A percentile compares a stretch with the other conserved stretches of the same genome.
These are phyloP conservation scores for Caenorhabditis auriculariae DNA, from an alignment of 2,888 invertebrate species.

Conservation along the genomic window DNA sequence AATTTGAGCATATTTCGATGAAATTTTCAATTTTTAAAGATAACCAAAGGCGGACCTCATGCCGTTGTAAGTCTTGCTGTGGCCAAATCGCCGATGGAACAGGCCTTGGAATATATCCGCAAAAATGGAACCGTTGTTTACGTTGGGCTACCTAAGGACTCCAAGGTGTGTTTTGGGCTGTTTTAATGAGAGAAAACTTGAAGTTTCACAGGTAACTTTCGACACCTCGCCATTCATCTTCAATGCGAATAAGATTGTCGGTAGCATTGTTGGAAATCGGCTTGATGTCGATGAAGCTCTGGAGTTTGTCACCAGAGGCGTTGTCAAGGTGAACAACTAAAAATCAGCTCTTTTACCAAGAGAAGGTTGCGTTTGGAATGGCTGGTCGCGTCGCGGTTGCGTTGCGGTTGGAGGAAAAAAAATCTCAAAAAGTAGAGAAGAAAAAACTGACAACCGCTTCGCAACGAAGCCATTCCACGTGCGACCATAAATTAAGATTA, in stretches of 20 bases:
- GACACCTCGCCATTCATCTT: constrained; percentile 8
- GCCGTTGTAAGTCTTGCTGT: constrained; percentile 24
- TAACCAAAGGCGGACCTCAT: constrained; percentile 31
- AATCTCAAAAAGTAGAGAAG: no score
- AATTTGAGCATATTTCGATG: no score
- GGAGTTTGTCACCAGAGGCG: constrained; percentile 18
- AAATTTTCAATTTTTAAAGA: no score
- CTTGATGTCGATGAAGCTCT: constrained; percentile 20
- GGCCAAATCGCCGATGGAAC: constrained; percentile 21
- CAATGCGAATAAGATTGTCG: constrained; percentile 13
- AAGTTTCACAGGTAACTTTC: not conserved
- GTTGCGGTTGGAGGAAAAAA: no score
- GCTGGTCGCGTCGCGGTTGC: no score
- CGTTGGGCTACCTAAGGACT: constrained; percentile 25
- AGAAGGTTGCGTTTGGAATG: no score
- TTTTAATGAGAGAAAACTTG: not conserved
- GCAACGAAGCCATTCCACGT: no score
- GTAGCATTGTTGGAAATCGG: constrained; percentile 17
- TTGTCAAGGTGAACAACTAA: constrained; percentile 9
- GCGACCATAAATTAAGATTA: no score
- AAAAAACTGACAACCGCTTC: no score
- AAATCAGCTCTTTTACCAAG: no score
- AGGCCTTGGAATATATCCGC: constrained; percentile 22
- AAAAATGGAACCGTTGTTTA: constrained; percentile 33
- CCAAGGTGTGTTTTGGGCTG: not conserved